A percentile compares a stretch with the other conserved stretches of the same genome.
Conservation (phyloP, 2,888 invertebrate species). For the Hypselothyrea guttata region DNA sequence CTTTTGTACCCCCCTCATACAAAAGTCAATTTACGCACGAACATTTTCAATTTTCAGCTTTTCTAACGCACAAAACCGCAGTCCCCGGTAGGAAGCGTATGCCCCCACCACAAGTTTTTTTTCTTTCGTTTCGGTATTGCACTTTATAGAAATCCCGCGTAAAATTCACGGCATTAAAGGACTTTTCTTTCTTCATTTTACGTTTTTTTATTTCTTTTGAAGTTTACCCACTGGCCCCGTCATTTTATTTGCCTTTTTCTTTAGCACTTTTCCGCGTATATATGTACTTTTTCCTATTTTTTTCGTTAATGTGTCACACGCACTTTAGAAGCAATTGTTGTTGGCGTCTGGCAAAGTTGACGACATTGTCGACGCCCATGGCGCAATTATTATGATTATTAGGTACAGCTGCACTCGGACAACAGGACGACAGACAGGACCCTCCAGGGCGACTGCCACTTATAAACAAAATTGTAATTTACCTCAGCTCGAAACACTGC, state of each 20-base stretch:
- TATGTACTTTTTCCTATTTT: constrained; percentile 28
- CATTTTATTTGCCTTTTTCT: constrained; percentile 69
- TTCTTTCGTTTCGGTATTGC: constrained; percentile 29
- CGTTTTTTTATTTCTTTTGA: constrained; percentile 74
- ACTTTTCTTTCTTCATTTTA: constrained; percentile 56
- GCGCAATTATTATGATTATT: constrained; percentile 78
- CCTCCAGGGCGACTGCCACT: constrained; percentile 62
- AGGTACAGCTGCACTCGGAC: constrained; percentile 73
- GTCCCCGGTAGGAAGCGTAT: constrained; percentile 18
- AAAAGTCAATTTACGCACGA: constrained; percentile 75
- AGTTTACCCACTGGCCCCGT: constrained; percentile 60
- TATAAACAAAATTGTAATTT: constrained; percentile 77
- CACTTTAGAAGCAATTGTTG: constrained; percentile 78
- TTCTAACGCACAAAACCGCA: constrained; percentile 60
- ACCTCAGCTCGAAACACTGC: constrained; percentile 50
- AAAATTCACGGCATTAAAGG: constrained; percentile 77
- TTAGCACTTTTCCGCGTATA: constrained; percentile 56
- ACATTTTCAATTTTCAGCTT: constrained; percentile 69
- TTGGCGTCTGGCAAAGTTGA: constrained; percentile 76
- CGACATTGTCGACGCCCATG: constrained; percentile 64
- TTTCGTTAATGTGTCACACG: constrained; percentile 80
- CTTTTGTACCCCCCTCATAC: constrained; percentile 24
- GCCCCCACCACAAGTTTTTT: constrained; percentile 6
- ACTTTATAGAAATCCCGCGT: constrained; percentile 71
- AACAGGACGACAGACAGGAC: constrained; percentile 24